phyloP scores from a whole-genome alignment of 2,797 vertebrate species.

The Mionectes olivaceus region DNA sequence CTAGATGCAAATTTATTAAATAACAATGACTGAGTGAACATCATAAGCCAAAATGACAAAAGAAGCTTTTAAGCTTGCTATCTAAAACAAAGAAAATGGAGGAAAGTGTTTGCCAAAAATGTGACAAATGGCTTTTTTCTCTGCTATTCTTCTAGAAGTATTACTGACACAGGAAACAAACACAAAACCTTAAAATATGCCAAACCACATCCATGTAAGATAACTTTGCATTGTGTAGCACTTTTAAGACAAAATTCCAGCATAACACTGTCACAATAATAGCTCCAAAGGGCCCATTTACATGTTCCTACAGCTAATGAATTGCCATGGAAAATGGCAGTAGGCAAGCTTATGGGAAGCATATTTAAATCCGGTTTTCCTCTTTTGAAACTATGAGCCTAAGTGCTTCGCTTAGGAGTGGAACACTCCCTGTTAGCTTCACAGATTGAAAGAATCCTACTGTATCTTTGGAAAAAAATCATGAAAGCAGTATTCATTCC shows the following conservation, averaged over 20 bases:
- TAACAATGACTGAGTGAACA: not conserved
- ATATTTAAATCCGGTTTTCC: slow-evolving; percentile 7
- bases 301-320: slow-evolving; percentile 36
- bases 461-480: not conserved
- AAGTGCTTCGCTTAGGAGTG: not conserved
- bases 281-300: slow-evolving; percentile 34
- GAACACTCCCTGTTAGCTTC: not conserved
- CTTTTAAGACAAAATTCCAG: slow-evolving; percentile 37
- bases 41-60: not conserved
- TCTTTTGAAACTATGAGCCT: not conserved
- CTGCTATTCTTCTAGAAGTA: not conserved
- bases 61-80: not conserved
- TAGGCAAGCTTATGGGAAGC: slow-evolving; percentile 17
- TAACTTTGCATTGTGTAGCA: not conserved
- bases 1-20: not conserved
- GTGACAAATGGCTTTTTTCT: not conserved
- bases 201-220: not conserved
- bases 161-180: slow-evolving; percentile 10
- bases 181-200: slow-evolving; percentile 2
- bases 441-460: not conserved
- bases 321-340: slow-evolving; percentile 35
- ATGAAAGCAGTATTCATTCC: not conserved
- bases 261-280: slow-evolving; percentile 32
- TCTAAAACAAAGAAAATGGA: not conserved
- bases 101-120: not conserved